A percentile compares a stretch with the other conserved stretches of the same genome.
phyloP scores from a whole-genome alignment of 2,888 invertebrate species.

The Merodon equestris region DNA sequence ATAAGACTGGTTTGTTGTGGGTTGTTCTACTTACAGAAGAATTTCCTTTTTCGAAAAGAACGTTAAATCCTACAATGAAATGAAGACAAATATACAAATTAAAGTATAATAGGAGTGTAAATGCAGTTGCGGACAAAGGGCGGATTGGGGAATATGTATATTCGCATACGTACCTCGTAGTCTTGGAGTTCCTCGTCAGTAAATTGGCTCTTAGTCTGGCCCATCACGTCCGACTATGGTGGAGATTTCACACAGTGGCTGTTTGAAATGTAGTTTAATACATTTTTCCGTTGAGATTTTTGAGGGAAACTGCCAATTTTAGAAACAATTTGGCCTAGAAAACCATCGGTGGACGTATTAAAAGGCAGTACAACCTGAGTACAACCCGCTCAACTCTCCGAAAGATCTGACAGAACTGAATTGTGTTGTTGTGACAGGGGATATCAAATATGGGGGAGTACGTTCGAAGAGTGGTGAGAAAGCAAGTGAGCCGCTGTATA shows the following conservation, averaged over 20 bases:
- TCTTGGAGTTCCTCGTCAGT: constrained; percentile 93
- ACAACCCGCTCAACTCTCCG: constrained; percentile 37
- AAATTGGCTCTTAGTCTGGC: constrained; percentile 90
- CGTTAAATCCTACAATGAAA: constrained; percentile 87
- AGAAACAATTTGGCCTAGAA: constrained; percentile 30
- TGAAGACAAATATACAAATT: constrained; percentile 1
- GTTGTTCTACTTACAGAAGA: constrained; percentile 85
- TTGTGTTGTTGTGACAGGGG: constrained; percentile 42
- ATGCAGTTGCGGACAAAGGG: constrained; percentile 1
- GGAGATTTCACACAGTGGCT: constrained; percentile 7
- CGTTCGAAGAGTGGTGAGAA: neutral
- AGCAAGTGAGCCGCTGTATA: constrained; percentile 36
- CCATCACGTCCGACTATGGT: constrained; percentile 81
- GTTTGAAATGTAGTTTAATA: constrained; percentile 34
- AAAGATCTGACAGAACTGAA: constrained; percentile 39
- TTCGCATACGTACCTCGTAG: constrained; percentile 85
- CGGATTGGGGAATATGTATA: constrained; percentile 24
- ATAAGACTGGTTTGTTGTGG: neutral
- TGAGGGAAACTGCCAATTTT: constrained; percentile 27
- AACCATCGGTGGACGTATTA: constrained; percentile 28
- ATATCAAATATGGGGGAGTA: constrained; percentile 18
- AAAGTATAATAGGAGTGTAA: neutral
- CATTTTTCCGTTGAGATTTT: constrained; percentile 43
- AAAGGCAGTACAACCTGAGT: too few species aligned
- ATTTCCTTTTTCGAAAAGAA: constrained; percentile 97